Evolutionary conservation across 2,797 vertebrate species (phyloP).

Genomic region (Schizopygopsis pylzovi): DNA sequence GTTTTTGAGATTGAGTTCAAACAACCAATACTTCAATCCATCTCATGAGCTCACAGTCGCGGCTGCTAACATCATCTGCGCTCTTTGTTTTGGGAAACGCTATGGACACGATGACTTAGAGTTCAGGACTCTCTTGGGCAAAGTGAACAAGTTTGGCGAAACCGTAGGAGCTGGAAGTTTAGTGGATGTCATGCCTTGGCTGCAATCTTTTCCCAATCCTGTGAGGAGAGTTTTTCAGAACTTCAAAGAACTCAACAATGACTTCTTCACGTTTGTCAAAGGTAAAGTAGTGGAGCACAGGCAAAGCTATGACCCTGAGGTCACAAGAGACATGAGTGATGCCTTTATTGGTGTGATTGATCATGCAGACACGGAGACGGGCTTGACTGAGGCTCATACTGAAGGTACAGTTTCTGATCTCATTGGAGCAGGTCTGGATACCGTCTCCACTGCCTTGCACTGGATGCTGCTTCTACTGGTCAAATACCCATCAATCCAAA

Average conservation of each 20-base stretch:
- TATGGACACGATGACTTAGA: constrained; percentile 80
- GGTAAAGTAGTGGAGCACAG: constrained; percentile 77
- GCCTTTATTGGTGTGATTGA: constrained; percentile 76
- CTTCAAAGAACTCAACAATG: constrained; percentile 79
- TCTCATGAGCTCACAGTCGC: constrained; percentile 77
- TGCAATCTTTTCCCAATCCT: constrained; percentile 83
- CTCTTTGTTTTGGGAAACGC: constrained; percentile 86
- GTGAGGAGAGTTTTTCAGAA: constrained; percentile 77
- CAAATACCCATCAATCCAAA: constrained; percentile 78
- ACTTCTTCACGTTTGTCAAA: constrained; percentile 79
- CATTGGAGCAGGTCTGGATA: constrained; percentile 95
- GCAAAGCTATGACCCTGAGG: constrained; percentile 38
- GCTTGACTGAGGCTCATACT: constrained; percentile 71
- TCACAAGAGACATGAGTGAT: constrained; percentile 63
- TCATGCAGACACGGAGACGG: constrained; percentile 42
- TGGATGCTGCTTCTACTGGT: constrained; percentile 88
- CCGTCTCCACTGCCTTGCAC: constrained; percentile 86
- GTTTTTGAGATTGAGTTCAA: constrained; percentile 69
- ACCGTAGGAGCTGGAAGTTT: constrained; percentile 85
- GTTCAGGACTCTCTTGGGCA: constrained; percentile 77
- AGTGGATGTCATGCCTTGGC: constrained; percentile 87
- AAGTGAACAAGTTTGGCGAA: constrained; percentile 77
- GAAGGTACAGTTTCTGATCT: constrained; percentile 90
- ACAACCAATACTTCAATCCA: constrained; percentile 74
- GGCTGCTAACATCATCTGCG: constrained; percentile 83